Conservation (phyloP, 2,797 vertebrate genomes). For the Lepilemur septentrionalis region DNA sequence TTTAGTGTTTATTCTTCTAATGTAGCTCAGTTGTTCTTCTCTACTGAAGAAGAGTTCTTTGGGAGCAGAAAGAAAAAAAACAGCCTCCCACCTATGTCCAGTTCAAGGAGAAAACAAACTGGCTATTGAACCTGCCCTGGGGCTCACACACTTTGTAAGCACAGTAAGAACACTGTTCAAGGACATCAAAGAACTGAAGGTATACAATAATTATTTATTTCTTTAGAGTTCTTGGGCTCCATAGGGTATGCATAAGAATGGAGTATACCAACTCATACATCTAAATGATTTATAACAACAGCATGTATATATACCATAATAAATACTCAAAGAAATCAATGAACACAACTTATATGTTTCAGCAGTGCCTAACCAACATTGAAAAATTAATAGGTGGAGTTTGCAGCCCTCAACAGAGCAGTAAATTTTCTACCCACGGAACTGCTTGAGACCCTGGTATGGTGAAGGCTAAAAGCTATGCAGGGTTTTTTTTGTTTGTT, state of each 20-base stretch:
- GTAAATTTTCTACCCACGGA: not conserved
- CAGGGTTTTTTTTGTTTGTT: too few relatives aligned
- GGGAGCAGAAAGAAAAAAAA: not conserved
- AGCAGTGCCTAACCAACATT: not conserved
- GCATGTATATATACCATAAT: not conserved
- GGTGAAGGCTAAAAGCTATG: not conserved
- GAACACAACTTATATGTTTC: not conserved
- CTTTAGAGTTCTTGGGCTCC: slow-evolving; percentile 15
- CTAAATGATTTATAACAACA: slow-evolving; percentile 42
- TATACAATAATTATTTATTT: not conserved
- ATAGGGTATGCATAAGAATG: not conserved
- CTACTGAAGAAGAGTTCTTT: not conserved
- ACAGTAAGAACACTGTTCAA: not conserved
- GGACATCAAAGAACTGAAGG: not conserved
- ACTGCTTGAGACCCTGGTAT: not conserved
- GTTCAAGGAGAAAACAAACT: not conserved
- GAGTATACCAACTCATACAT: not conserved
- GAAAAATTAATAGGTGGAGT: slow-evolving; percentile 26
- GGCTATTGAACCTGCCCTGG: not conserved
- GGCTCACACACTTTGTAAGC: not conserved
- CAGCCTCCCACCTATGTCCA: not conserved
- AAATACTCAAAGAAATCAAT: slow-evolving; percentile 52
- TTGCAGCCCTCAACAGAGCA: not conserved
- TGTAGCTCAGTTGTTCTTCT: not conserved
- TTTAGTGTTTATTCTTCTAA: not conserved